Conservation (phyloP, 2,113 vertebrate genomes). For the Equus quagga region DNA sequence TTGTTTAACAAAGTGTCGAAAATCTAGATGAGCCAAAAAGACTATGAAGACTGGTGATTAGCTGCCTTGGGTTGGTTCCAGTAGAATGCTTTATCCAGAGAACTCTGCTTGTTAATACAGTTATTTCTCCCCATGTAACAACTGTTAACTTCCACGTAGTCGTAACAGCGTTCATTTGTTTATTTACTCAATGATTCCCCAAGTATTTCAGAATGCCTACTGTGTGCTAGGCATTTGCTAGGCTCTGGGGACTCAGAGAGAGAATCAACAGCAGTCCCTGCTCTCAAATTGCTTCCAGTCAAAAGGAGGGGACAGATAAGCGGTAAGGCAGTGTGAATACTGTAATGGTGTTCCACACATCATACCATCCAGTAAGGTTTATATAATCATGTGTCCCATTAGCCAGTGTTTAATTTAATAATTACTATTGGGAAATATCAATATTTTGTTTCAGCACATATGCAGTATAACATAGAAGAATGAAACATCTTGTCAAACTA, state of each 20-base stretch:
- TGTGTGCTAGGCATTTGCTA: neutral
- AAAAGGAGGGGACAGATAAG: neutral
- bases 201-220: neutral
- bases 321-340: neutral
- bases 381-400: neutral
- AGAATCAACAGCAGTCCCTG: neutral
- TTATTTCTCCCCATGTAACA: neutral
- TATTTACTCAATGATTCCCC: neutral
- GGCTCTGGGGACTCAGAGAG: neutral
- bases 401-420: neutral
- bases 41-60: neutral
- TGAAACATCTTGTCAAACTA: constrained; percentile 20
- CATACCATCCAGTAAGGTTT: neutral
- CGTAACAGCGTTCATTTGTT: neutral
- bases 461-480: constrained; percentile 14
- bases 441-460: constrained; percentile 14
- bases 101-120: neutral
- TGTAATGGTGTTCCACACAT: neutral
- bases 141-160: neutral
- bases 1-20: constrained; percentile 39
- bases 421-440: neutral
- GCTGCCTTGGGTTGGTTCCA: neutral
- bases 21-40: neutral
- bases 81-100: neutral
- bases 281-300: neutral